Percentiles rank a stretch among this genome's conserved stretches.
These are phyloP conservation scores for Argyresthia albistria DNA, from an alignment of 2,888 invertebrate species.

Conservation along the genomic window DNA sequence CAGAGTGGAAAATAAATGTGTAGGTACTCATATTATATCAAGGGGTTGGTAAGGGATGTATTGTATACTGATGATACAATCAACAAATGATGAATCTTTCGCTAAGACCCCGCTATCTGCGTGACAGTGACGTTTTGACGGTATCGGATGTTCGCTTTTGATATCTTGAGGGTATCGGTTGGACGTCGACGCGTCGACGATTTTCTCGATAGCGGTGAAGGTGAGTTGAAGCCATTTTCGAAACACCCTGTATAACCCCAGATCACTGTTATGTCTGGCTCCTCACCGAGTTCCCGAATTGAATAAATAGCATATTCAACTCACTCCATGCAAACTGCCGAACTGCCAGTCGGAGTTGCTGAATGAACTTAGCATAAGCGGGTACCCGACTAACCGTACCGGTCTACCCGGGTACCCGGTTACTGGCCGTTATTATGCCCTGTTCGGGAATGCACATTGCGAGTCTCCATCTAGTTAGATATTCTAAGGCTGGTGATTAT, in stretches of 20 bases:
- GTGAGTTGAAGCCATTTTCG: background rate
- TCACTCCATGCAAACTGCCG: slow-evolving; percentile 6
- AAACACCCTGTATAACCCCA: slow-evolving; percentile 9
- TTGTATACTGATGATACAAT: too few relatives aligned
- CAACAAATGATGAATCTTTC: too few relatives aligned
- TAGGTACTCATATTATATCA: too few relatives aligned
- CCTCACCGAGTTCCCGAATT: slow-evolving; percentile 16
- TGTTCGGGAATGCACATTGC: slow-evolving; percentile 17
- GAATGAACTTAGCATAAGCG: slow-evolving; percentile 34
- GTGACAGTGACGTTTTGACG: too few relatives aligned
- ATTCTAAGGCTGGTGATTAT: too few relatives aligned
- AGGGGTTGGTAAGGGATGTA: too few relatives aligned
- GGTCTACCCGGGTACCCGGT: background rate
- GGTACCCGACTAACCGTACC: background rate
- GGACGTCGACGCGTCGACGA: too few relatives aligned
- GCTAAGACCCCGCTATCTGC: too few relatives aligned
- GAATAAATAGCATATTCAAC: slow-evolving; percentile 29
- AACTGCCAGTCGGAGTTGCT: background rate
- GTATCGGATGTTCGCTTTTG: too few relatives aligned
- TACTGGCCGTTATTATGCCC: slow-evolving; percentile 19
- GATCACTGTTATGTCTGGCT: slow-evolving; percentile 35
- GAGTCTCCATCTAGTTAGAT: background rate
- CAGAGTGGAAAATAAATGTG: too few relatives aligned
- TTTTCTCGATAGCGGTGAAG: too few relatives aligned
- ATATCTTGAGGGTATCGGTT: too few relatives aligned